Base-by-base conservation (phyloP, 2,113 vertebrate genomes). In the Mormyrus iriodes region DNA sequence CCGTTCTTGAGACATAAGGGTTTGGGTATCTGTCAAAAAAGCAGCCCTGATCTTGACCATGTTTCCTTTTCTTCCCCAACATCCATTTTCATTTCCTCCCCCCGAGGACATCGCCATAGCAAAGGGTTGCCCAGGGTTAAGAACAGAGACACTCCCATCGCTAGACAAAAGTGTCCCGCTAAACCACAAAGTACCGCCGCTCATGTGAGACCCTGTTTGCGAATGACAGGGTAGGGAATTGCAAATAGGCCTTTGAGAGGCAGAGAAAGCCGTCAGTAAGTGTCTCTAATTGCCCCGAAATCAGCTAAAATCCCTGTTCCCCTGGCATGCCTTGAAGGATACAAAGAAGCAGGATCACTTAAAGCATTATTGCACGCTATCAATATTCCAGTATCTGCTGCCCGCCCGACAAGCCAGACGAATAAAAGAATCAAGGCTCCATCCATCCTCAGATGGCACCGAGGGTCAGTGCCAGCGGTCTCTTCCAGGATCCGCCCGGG, bases 391-490 rank as follows among this genome's bases (percentile, higher is more conserved):
- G n/a, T 31, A 87, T 35, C 51, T 49, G 15, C 51, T 24, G 49
- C 73, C 85, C 53, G 86, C n/a, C 53, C 15, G 51, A 15, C 1
- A 21, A 42, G n/a, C 44, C n/a, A 42, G 86, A 87, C 46, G 24
- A 52, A 86, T 52, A 31, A 87, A 44, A 61, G 53, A 42, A 44
- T 49, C 39, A 24, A 39, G 86, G 35, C 49, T 52, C 49, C 85
- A 86, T 86, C 85, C 49, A 52, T 86, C 85, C 82, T 84, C 82
- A 31, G 51, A 79, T 79, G 73, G 49, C 51, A 35, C 51, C 15
- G 27, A 15, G 42, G 48, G 85, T 52, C 13, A 9, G 85, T 24
- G 39, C 48, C 49, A 53, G 51, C 2, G 49, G 15, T 3, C 21
- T 48, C 6, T 21, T 85, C 46, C 82, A 61, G 55, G 55, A 42